Conservation (phyloP, 2,113 vertebrate species). For the Melanerpes formicivorus region DNA sequence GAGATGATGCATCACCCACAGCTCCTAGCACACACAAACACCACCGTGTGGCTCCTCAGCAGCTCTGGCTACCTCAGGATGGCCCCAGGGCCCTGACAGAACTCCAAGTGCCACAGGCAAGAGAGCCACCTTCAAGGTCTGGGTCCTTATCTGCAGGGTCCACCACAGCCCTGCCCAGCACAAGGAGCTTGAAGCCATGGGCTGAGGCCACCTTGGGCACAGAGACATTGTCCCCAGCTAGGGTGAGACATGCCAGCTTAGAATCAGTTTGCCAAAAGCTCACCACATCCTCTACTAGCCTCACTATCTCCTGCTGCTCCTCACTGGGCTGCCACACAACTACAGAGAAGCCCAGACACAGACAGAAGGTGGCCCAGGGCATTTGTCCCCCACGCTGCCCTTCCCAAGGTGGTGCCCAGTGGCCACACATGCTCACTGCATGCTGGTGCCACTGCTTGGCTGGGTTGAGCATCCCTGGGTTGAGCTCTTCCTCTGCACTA, state of each 20-base stretch:
- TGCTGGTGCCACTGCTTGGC: not conserved
- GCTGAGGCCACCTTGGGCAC: fast-evolving
- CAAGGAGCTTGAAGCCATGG: not conserved
- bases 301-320: not conserved
- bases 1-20: not conserved
- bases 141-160: not conserved
- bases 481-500: not conserved
- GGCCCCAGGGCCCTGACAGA: not conserved
- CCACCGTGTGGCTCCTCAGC: not conserved
- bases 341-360: not conserved
- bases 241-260: not conserved
- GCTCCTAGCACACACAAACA: not conserved
- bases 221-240: not conserved
- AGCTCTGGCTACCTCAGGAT: not conserved
- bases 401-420: not conserved
- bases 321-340: fast-evolving
- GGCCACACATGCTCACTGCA: not conserved
- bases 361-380: not conserved
- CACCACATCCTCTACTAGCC: not conserved
- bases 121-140: not conserved
- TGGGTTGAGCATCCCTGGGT: not conserved
- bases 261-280: not conserved
- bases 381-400: too few relatives aligned
- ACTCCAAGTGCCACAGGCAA: not conserved
- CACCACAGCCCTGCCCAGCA: fast-evolving